Base-by-base conservation (phyloP, 2,888 invertebrate species). In the Scaptomyza flava region DNA sequence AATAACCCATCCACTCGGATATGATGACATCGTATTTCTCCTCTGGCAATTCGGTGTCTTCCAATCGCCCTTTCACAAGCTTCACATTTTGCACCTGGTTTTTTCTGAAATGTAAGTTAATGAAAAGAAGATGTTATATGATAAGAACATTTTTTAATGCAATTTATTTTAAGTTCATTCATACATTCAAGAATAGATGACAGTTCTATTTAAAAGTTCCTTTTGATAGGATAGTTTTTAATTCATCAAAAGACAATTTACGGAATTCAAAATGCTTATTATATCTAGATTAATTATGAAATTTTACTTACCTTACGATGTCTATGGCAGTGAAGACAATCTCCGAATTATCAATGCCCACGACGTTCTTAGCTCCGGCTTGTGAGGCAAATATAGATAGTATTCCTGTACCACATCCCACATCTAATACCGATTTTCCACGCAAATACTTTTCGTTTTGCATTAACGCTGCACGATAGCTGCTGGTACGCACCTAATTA, bases 1-100 rank as follows among this genome's bases (percentile, higher is more conserved):
- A 98, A 91, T 99, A 99, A 0, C 99, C 99, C 99, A 99, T 99
- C 98, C 98, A 99, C 91, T 99, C 99, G 0, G 98, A 98, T 3
- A 99, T 95, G 77, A 99, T 97, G 6, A 98, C 94, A 91, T 99
- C 98, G 38, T 96, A 96, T 91, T 96, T 95, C 59, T 95, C 94
- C 8, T 89, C 79, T 1, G 96, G 96, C 50, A 98, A 91, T 56
- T 94, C 93, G 5, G 96, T 95, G 78, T 97, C 96, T 91, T 99
- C 99, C 27, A 99, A 92, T 81, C 96, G 94, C 0, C 98, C 98
- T 92, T 97, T 97, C 0, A 97, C 93, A 58, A 98, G 93, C 68
- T 94, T 94, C 42, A 99, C 95, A 77, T 94, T 94, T 68, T 95
- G 53, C 11, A 92, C 79, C 50, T 92, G 91, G 74, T 93, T 93